Percentiles rank a stretch among this genome's conserved stretches.
These are phyloP conservation scores for Etia nguti DNA, from an alignment of 2,113 vertebrate genomes.

Conservation along the genomic window DNA sequence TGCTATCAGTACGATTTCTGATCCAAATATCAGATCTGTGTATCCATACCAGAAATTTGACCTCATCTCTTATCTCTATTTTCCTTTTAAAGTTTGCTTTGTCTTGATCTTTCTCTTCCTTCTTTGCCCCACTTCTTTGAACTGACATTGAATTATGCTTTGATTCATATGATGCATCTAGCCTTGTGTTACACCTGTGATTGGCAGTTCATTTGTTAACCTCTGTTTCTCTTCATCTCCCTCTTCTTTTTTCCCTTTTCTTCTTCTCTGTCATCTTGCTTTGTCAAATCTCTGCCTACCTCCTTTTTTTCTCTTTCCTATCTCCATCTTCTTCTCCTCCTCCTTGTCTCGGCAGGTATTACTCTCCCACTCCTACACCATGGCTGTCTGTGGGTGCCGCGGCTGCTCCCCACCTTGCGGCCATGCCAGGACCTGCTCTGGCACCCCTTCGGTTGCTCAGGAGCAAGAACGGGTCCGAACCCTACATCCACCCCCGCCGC, in stretches of 20 bases:
- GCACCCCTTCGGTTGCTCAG: slow-evolving; percentile 12
- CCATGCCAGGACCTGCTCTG: slow-evolving; percentile 14
- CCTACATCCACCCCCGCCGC: not conserved
- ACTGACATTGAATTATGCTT: slow-evolving; percentile 31
- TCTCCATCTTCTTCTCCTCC: not conserved
- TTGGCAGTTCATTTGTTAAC: slow-evolving; percentile 15
- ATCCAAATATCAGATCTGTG: not conserved
- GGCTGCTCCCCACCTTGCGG: slow-evolving; percentile 25
- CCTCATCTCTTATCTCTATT: slow-evolving; percentile 7
- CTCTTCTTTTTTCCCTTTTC: not conserved
- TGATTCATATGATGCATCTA: slow-evolving; percentile 37
- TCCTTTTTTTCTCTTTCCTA: not conserved
- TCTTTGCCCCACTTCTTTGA: not conserved
- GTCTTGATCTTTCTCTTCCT: not conserved
- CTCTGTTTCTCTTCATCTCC: not conserved
- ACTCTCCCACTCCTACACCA: slow-evolving; percentile 67
- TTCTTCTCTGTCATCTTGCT: not conserved
- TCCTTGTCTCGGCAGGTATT: slow-evolving; percentile 47
- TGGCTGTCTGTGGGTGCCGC: slow-evolving; percentile 58
- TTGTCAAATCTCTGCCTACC: not conserved
- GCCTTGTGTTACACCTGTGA: not conserved
- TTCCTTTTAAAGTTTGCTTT: not conserved
- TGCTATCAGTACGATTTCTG: not conserved
- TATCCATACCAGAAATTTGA: not conserved
- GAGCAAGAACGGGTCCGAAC: slow-evolving; percentile 4